Conservation (phyloP, 2,797 vertebrate genomes). For the Scolopax bukidnonensis region DNA sequence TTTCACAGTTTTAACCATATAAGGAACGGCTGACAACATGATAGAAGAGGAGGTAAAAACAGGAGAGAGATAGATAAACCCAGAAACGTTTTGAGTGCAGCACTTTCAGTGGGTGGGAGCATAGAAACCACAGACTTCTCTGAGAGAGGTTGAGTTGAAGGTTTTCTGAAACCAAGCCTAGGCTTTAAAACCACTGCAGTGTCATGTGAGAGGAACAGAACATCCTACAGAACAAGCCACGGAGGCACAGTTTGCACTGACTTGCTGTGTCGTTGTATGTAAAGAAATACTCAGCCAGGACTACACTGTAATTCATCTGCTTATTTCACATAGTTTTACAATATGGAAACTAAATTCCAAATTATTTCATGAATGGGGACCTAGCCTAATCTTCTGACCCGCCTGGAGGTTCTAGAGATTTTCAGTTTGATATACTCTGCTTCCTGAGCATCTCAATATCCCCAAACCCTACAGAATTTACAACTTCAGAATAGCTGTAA, state of each 20-base stretch:
- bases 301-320: neutral
- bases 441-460: neutral
- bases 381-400: neutral
- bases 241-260: neutral
- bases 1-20: neutral
- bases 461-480: neutral
- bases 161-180: neutral
- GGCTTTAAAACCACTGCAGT: neutral
- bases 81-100: neutral
- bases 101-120: neutral
- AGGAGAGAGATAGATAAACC: neutral
- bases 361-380: neutral
- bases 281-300: neutral
- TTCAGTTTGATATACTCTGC: neutral
- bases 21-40: neutral
- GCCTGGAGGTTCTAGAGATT: neutral
- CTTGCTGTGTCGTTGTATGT: rapidly evolving
- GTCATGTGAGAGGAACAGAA: neutral
- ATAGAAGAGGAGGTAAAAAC: neutral
- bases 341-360: neutral
- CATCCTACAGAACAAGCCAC: neutral
- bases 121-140: neutral
- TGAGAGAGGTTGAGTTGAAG: neutral
- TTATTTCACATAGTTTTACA: neutral
- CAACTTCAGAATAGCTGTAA: neutral